phyloP scores from a whole-genome alignment of 2,113 vertebrate genomes.

The Rhinolophus ferrumequinum region DNA sequence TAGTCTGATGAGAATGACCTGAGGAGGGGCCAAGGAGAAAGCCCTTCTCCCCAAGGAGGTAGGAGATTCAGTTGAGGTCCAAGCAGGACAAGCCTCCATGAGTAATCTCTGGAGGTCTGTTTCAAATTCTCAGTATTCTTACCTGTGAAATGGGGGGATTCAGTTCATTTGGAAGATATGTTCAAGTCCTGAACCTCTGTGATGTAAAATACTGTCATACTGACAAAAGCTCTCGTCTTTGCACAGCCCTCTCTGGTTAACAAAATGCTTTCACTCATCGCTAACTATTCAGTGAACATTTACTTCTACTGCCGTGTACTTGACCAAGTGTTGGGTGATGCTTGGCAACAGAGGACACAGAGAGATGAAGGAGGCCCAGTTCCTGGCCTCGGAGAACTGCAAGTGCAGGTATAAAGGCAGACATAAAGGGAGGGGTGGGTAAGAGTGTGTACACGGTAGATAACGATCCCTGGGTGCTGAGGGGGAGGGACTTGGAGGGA shows the following conservation, averaged over 20 bases:
- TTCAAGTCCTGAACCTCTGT: neutral
- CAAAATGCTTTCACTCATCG: neutral
- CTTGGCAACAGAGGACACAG: too few relatives aligned
- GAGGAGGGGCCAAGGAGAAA: neutral
- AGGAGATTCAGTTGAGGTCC: neutral
- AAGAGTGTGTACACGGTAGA: neutral
- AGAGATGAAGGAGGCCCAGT: neutral
- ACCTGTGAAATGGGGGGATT: neutral
- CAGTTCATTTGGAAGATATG: neutral
- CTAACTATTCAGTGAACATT: neutral
- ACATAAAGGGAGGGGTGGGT: neutral
- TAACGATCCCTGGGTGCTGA: neutral
- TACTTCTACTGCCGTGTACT: neutral
- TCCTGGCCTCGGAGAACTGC: neutral
- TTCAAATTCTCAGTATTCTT: neutral
- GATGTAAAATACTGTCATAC: neutral
- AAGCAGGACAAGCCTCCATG: neutral
- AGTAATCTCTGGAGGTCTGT: neutral
- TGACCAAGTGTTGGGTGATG: neutral
- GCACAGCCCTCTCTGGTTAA: neutral
- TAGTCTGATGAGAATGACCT: neutral
- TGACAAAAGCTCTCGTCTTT: neutral
- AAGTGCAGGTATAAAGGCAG: neutral
- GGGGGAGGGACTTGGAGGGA: neutral
- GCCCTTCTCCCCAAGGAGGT: neutral